Conservation (phyloP, 2,888 invertebrate species). For the Oligia latruncula region DNA sequence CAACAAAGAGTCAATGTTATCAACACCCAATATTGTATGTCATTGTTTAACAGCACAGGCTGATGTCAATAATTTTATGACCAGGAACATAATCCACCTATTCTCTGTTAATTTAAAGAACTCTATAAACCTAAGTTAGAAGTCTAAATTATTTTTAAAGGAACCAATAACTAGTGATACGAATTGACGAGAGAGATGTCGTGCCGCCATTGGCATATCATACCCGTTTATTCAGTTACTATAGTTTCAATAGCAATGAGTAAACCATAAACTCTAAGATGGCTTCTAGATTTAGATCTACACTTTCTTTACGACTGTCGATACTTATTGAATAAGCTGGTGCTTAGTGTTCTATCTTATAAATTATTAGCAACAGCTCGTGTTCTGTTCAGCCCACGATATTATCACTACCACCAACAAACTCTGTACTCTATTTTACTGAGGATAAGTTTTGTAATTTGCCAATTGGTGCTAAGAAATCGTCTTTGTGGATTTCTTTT, state of each 20-base stretch:
- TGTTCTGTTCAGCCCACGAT: conserved; percentile 48
- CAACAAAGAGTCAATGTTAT: neutral
- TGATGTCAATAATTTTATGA: neutral
- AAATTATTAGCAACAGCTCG: conserved; percentile 39
- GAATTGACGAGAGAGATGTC: neutral
- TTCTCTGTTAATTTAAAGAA: neutral
- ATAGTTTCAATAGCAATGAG: neutral
- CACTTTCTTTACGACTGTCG: conserved; percentile 27
- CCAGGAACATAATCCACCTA: neutral
- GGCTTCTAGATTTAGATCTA: conserved; percentile 4
- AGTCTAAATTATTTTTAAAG: neutral
- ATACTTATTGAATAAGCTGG: conserved; percentile 36
- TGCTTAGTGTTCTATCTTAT: conserved; percentile 8
- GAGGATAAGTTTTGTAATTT: neutral
- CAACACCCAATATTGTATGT: neutral
- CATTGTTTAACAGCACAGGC: neutral
- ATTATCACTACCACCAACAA: conserved; percentile 5
- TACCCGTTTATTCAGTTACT: neutral
- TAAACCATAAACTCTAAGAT: conserved; percentile 2
- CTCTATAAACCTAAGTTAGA: neutral
- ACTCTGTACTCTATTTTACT: neutral
- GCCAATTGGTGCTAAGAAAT: neutral
- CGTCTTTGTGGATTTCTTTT: neutral
- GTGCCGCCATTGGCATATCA: neutral
- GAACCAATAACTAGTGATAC: neutral